Conservation (phyloP, 2,113 vertebrate genomes). For the Leptodactylus fuscus region DNA sequence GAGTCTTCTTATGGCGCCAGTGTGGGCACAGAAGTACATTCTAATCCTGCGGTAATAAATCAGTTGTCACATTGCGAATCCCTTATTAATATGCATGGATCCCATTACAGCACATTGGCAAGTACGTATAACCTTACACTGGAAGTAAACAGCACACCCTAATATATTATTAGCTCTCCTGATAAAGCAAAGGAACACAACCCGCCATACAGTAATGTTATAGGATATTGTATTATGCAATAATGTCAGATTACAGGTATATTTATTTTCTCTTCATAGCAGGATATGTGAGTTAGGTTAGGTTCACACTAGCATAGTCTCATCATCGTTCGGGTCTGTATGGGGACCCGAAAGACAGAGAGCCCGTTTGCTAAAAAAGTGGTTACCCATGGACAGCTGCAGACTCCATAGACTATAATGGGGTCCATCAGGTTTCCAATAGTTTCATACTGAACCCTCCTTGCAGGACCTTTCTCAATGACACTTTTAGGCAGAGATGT, state of each 20-base stretch:
- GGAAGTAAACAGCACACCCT: background rate
- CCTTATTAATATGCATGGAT: slow-evolving; percentile 10
- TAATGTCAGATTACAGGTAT: background rate
- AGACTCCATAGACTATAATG: too few relatives aligned
- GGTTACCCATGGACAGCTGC: too few relatives aligned
- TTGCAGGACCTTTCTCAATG: too few relatives aligned
- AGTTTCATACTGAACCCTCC: too few relatives aligned
- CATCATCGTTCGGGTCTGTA: too few relatives aligned
- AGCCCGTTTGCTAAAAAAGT: too few relatives aligned
- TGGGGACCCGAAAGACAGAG: too few relatives aligned
- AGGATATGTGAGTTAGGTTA: background rate
- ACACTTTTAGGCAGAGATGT: too few relatives aligned
- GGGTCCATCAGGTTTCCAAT: too few relatives aligned
- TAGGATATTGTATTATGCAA: background rate
- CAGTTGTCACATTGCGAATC: background rate
- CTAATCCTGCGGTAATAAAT: slow-evolving; percentile 6
- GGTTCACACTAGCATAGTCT: too few relatives aligned
- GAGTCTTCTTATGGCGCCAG: background rate
- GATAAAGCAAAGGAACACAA: background rate
- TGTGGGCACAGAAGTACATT: background rate
- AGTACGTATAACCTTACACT: background rate
- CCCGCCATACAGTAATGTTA: background rate
- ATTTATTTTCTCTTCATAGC: background rate
- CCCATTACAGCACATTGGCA: slow-evolving; percentile 30
- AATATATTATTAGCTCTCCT: background rate